Base-by-base conservation (phyloP, 1,140 invertebrate species). In the Drosophila rufa region DNA sequence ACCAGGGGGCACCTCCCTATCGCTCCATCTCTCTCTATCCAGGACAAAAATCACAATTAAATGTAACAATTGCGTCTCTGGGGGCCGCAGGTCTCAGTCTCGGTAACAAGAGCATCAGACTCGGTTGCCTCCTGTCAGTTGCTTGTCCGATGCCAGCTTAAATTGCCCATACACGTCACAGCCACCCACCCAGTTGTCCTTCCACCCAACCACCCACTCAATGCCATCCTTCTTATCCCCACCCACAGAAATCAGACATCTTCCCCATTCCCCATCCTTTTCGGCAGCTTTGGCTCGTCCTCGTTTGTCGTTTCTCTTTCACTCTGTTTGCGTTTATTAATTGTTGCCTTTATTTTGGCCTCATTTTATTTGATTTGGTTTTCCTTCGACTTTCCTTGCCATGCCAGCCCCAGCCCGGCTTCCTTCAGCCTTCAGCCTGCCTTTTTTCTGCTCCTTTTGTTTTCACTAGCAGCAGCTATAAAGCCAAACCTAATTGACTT, bases 401-500 rank as follows among this genome's bases (percentile, higher is more conserved):
- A 36, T 11, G 33, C 33, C 33, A 36, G 9, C 9, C 33, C 33
- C 33, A 11, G 33, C 25, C 38, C 19, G 38, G 61, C 33, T 22
- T 40, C 57, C 55, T 40, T 48, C 47, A 27, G 48, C 59, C 22
- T 25, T 25, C 22, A 25, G 56, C 65, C 45, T 66, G 58, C 59
- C 68, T 75, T 77, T 84, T 75, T 81, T 75, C 65, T 62, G 69
- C 65, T 85, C 70, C 69, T 64, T 77, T 78, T 82, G 69, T 77
- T 82, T 82, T 75, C 61, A 61, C 55, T 70, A 69, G 84, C 74
- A 80, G 81, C 73, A 74, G 83, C 89, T 83, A 91, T 91, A 91
- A 91, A 87, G 83, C 87, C 89, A 87, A 91, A 91, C 87, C 89
- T 91, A 91, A 91, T 91, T 91, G 87, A 91, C 87, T 91, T 91